phyloP scores from a whole-genome alignment of 2,797 vertebrate species.

The Clarias laeviceps region DNA sequence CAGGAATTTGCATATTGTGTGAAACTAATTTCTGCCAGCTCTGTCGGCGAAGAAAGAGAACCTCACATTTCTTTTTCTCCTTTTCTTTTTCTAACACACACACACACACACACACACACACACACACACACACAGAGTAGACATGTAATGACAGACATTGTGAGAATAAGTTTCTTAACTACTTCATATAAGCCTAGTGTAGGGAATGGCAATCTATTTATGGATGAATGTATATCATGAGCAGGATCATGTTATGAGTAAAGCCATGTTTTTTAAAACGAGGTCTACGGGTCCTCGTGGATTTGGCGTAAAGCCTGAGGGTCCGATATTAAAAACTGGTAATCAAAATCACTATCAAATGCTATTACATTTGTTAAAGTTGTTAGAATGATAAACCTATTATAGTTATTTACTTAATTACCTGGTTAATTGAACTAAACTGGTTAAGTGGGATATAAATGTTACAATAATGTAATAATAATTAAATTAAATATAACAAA shows the following conservation, averaged over 20 bases:
- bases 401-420: conserved; percentile 8
- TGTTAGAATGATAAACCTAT: background rate
- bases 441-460: background rate
- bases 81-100: conserved; percentile 21
- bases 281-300: background rate
- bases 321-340: background rate
- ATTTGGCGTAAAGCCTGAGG: background rate
- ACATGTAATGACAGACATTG: conserved; percentile 33
- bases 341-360: background rate
- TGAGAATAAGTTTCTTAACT: conserved; percentile 75
- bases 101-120: conserved; percentile 47
- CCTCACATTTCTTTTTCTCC: conserved; percentile 34
- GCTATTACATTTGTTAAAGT: background rate
- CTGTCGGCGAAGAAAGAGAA: conserved; percentile 63
- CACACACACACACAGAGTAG: background rate
- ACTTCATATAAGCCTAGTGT: background rate
- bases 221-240: background rate
- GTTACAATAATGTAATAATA: background rate
- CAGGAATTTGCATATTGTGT: conserved; percentile 82
- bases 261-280: background rate
- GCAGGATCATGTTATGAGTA: background rate
- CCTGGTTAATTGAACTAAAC: background rate
- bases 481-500: no score
- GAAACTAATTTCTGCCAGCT: conserved; percentile 82
- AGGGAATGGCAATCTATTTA: background rate